phyloP scores from a whole-genome alignment of 2,113 vertebrate species.

The Macrotis lagotis region DNA sequence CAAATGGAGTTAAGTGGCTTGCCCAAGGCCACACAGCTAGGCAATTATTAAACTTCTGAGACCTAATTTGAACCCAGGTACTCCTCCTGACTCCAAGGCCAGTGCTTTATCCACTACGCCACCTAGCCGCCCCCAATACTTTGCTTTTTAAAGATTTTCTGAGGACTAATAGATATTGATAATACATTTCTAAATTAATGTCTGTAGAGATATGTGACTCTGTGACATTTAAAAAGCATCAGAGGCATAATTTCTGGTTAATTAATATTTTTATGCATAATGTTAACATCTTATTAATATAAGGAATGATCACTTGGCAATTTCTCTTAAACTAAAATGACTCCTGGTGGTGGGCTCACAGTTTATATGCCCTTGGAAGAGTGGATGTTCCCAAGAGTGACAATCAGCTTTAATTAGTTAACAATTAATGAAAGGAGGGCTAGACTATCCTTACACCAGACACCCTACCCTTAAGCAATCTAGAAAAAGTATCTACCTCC shows the following conservation, averaged over 20 bases:
- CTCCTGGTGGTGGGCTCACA: background rate
- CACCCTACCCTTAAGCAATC: background rate
- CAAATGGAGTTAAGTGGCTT: no score
- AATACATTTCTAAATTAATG: constrained; percentile 39
- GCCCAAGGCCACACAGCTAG: no score
- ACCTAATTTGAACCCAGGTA: no score
- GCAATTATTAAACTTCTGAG: no score
- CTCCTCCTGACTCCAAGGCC: no score
- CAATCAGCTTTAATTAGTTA: background rate
- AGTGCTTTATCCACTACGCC: no score
- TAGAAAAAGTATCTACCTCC: background rate
- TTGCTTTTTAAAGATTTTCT: background rate
- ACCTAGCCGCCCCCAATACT: no score
- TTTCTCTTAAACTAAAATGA: background rate
- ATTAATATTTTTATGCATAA: background rate
- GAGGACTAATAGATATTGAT: constrained; percentile 41
- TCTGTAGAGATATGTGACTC: constrained; percentile 34
- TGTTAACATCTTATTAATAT: background rate
- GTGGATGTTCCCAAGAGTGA: background rate
- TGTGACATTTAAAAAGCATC: background rate
- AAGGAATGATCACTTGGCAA: background rate
- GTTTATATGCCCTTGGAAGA: background rate
- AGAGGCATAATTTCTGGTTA: background rate
- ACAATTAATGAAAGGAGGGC: background rate
- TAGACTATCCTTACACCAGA: no score